Percentiles rank a stretch among this genome's conserved stretches.
Evolutionary conservation across 2,797 vertebrate genomes (phyloP).

Genomic region (Leptatherina wallacei): DNA sequence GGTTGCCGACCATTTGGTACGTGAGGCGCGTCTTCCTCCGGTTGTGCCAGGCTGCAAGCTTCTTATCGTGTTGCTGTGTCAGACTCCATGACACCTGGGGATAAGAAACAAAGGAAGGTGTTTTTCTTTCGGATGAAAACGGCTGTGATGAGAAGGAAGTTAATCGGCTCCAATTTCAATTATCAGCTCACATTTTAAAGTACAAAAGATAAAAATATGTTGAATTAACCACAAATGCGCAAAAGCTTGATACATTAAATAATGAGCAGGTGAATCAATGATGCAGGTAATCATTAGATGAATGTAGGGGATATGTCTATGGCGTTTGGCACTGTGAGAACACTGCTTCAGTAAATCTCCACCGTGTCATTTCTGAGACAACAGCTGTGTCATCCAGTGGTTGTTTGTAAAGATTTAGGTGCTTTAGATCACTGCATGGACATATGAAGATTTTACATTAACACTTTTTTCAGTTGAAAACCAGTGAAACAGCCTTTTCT

Average conservation of each 20-base stretch:
- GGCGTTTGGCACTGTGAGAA: not conserved
- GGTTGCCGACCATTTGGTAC: conserved; percentile 69
- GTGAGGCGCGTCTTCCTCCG: conserved; percentile 78
- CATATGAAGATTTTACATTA: not conserved
- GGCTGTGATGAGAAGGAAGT: not conserved
- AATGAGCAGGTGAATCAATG: not conserved
- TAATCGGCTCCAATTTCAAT: not conserved
- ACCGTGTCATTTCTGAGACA: not conserved
- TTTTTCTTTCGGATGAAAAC: not conserved
- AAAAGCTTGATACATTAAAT: not conserved
- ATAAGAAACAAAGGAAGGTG: not conserved
- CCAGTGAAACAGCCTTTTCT: not conserved
- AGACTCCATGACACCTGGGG: conserved; percentile 81
- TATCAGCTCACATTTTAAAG: not conserved
- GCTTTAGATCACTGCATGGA: not conserved
- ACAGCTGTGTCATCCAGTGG: not conserved
- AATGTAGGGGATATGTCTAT: not conserved
- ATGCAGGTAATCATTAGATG: not conserved
- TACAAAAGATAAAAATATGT: not conserved
- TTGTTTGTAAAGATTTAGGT: not conserved
- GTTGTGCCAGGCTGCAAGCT: conserved; percentile 83
- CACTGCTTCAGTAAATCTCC: not conserved
- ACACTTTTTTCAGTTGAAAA: not conserved
- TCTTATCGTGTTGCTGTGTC: conserved; percentile 81
- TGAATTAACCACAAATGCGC: too few species aligned